Conservation (phyloP, 1,140 invertebrate genomes). For the Phthorimaea operculella region DNA sequence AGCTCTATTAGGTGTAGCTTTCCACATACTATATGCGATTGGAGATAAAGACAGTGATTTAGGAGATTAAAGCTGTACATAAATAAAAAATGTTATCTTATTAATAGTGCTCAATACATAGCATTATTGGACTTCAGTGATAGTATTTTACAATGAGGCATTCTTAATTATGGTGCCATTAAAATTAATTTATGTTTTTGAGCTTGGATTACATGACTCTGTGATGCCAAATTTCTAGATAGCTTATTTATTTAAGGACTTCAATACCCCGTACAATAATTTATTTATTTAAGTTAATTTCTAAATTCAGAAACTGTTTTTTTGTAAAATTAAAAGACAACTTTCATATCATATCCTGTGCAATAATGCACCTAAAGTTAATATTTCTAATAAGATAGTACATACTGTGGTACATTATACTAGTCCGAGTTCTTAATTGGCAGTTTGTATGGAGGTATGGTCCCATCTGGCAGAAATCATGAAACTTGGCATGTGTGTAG, state of each 20-base stretch:
- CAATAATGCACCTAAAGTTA: no score
- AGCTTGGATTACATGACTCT: not conserved
- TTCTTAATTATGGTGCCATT: not conserved
- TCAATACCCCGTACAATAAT: not conserved
- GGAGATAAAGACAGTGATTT: conserved; percentile 66
- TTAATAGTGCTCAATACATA: conserved; percentile 7
- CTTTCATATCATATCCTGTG: no score
- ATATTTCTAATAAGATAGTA: no score
- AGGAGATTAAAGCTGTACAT: conserved; percentile 46
- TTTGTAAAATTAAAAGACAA: no score
- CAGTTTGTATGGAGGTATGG: no score
- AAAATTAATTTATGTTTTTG: not conserved
- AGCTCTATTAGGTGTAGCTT: conserved; percentile 85
- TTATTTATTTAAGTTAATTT: not conserved
- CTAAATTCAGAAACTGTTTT: no score
- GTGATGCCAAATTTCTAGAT: not conserved
- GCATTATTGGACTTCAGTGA: not conserved
- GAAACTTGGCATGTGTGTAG: no score
- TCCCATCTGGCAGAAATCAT: no score
- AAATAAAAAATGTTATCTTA: no score
- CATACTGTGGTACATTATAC: no score
- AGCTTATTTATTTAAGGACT: not conserved
- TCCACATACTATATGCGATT: conserved; percentile 68
- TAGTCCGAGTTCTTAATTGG: no score
- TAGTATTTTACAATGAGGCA: not conserved